Evolutionary conservation across 2,113 vertebrate genomes (phyloP).

Genomic region (Balaenoptera acutorostrata): DNA sequence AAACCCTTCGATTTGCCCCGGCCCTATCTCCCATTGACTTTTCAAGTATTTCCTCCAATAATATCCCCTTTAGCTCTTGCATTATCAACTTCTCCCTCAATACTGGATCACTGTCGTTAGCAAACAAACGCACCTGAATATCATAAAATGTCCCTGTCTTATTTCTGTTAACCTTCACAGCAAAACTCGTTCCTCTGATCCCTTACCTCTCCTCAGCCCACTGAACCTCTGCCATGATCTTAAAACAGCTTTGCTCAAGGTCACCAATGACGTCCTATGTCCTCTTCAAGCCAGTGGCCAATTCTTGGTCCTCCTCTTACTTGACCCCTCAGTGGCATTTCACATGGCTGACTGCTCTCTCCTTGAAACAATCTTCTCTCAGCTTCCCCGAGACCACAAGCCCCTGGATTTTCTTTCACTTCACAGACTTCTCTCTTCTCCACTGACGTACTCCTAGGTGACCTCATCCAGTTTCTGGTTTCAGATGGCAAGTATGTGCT

Average conservation of each 20-base stretch:
- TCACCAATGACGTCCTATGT: background rate
- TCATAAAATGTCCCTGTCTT: background rate
- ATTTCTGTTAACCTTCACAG: background rate
- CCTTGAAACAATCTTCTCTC: background rate
- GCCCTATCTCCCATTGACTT: background rate
- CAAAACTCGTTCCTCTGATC: background rate
- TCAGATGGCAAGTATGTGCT: background rate
- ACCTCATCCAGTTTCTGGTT: background rate
- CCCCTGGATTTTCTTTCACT: background rate
- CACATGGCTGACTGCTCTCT: background rate
- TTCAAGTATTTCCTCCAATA: background rate
- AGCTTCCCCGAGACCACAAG: background rate
- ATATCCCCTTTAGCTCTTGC: background rate
- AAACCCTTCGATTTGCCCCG: background rate
- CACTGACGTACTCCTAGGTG: background rate
- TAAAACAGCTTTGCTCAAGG: background rate
- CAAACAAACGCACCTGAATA: background rate
- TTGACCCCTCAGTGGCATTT: background rate
- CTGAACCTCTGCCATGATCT: background rate
- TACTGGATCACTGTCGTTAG: background rate
- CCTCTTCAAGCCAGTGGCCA: background rate
- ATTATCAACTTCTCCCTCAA: background rate
- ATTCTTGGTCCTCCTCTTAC: background rate
- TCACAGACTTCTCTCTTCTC: background rate
- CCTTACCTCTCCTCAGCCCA: background rate